Base-by-base conservation (phyloP, 2,797 vertebrate species). In the Uromys caudimaculatus region DNA sequence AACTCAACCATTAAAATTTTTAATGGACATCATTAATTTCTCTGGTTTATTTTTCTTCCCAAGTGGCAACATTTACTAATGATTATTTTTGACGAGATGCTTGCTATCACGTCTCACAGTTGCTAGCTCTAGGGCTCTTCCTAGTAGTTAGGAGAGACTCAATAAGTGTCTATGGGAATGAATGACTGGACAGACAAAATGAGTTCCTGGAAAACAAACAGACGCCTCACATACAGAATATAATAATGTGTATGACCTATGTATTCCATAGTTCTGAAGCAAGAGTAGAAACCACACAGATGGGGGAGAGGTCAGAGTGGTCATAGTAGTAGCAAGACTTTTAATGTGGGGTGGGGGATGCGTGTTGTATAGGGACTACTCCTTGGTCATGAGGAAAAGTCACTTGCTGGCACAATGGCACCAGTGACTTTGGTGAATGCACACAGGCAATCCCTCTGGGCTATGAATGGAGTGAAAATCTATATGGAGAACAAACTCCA, bases 1-100 rank as follows among this genome's bases (percentile, higher is more conserved):
- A 95, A 94, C 38, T 90, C 41, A 93, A 92, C 69, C 60, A 84
- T 91, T 96, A 78, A 89, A 76, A 93, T 67, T 95, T 79, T 27
- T 88, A 78, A 81, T 71, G 60, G 76, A 79, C 38, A 38, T 6
- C 91, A 83, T 78, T 86, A 85, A 88, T n/a, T n/a, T 88, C 69
- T 95, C 56, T 35, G 32, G 71, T 92, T 94, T 91, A 44, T 69
- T 86, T 90, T 92, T 69, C 47, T 95, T 95, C 84, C 91, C 90
- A 94, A 62, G 16, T 64, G 86, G 76, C 44, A 93, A 78, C 87
- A 95, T 81, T 96, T 88, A 69, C 73, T 84, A 77, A 91, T 16
- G 75, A 58, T 89, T 83, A 79, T 12, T 88, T 56, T 44, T 88
- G 76, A 95, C 83, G 41, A 89, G 88, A 38, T 85, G 83, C 44